A percentile compares a stretch with the other conserved stretches of the same genome.
Evolutionary conservation across 2,888 invertebrate genomes (phyloP).

Genomic region (Limnephilus marmoratus): DNA sequence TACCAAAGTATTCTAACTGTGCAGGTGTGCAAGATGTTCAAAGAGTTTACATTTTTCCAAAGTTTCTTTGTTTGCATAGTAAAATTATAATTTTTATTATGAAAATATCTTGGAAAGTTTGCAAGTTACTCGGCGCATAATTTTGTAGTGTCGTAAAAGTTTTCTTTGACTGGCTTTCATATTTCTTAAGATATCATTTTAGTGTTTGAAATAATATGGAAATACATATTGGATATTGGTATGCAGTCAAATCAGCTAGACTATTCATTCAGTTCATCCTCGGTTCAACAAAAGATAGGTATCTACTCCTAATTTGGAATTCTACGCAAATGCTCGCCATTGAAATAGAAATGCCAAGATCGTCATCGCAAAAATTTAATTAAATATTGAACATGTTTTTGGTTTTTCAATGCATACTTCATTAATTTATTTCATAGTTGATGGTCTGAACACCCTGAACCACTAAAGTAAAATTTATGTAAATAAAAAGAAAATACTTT

Average conservation of each 20-base stretch:
- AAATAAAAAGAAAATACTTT: no score
- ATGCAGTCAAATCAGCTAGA: background rate
- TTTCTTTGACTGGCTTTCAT: background rate
- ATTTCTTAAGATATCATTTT: background rate
- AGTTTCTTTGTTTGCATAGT: background rate
- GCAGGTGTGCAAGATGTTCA: background rate
- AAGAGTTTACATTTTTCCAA: background rate
- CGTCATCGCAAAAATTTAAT: background rate
- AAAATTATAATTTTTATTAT: background rate
- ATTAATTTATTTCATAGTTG: background rate
- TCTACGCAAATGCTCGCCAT: background rate
- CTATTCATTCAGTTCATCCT: background rate
- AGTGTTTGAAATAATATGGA: background rate
- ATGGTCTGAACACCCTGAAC: no score
- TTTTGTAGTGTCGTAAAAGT: background rate
- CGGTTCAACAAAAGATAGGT: background rate
- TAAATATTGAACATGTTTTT: background rate
- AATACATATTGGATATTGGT: background rate
- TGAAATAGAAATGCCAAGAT: background rate
- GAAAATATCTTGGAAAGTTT: background rate
- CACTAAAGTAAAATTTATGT: background rate
- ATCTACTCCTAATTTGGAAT: background rate
- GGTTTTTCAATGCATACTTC: background rate
- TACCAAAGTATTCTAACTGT: background rate
- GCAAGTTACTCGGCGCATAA: background rate